Conservation (phyloP, 2,113 vertebrate genomes). For the Grammomys surdaster region DNA sequence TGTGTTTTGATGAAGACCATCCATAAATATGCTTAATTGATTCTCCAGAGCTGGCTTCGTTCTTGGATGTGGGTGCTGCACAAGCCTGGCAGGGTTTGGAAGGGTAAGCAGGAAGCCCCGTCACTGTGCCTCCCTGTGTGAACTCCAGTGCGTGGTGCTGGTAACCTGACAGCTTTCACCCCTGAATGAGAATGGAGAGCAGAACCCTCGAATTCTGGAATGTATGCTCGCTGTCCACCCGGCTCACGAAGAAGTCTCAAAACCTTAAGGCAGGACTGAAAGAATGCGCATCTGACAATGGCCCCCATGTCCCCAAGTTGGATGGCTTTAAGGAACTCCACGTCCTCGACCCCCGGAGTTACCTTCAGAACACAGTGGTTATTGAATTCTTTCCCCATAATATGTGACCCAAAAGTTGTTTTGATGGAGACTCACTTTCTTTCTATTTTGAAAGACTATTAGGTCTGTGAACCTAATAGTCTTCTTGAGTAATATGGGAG, state of each 20-base stretch:
- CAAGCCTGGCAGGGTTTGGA: conserved; percentile 69
- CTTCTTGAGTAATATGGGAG: conserved; percentile 45
- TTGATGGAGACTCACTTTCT: conserved; percentile 57
- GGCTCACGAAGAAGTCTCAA: conserved; percentile 68
- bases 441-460: conserved; percentile 33
- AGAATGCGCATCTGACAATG: not conserved
- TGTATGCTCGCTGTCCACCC: conserved; percentile 53
- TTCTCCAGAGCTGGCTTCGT: conserved; percentile 72
- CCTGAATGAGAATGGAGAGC: conserved; percentile 54
- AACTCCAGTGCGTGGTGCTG: conserved; percentile 49
- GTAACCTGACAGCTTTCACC: conserved; percentile 52
- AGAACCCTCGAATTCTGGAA: conserved; percentile 57
- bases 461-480: conserved; percentile 40
- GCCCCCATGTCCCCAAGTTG: conserved; percentile 51
- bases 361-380: conserved; percentile 66
- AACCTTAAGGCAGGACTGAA: conserved; percentile 44
- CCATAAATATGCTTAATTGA: conserved; percentile 71
- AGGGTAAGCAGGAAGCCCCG: conserved; percentile 66
- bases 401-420: conserved; percentile 38
- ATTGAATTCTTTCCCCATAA: conserved; percentile 46
- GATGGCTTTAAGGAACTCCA: conserved; percentile 57
- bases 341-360: conserved; percentile 6
- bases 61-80: conserved; percentile 69
- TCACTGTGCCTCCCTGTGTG: conserved; percentile 49
- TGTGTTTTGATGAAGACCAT: conserved; percentile 70